Evolutionary conservation across 1,140 invertebrate species (phyloP), one percentile per base, ranked within the genome.

Genomic region (Drosophila serrata): DNA sequence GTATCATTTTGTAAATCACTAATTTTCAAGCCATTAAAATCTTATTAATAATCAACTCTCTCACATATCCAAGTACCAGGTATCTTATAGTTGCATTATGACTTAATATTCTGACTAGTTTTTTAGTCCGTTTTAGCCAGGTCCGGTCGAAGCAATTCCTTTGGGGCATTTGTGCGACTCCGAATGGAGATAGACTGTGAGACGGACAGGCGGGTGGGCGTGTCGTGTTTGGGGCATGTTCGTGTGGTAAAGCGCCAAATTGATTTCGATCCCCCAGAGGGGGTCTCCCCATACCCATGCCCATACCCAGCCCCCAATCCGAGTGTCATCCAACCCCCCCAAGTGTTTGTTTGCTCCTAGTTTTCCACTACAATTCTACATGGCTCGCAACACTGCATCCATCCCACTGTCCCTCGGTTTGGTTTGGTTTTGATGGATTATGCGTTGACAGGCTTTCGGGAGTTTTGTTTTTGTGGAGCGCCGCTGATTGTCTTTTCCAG

Each of bases 241-340:
- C 80, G 86, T 90, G 85, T 88, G 85, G 78, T 85, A 90, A 90
- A 90, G 86, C 85, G 85, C 86, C 81, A 90, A 90, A 90, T 90
- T 90, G 85, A 90, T 90, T 90, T 85, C 81, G 86, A 90, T 90
- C 85, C 78, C 86, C 85, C 86, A 73, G 68, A 68, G 85, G 85
- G 85, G 85, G 55, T 59, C 57, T 61, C 61, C 65, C 33, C 59
- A 43, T 48, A 12, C 22, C 39, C 19, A 48, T 24, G n/a, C 65
- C 33, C 59, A 43, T 48, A 12, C 22, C 39, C 19, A 48, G n/a
- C 24, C 43, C 49, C 58, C 49, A 27, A n/a, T 56, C 48, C 27
- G 62, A 43, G 24, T n/a, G 29, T 15, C 39, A 39, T 40, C 48
- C 48, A 68, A 24, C 22, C 42, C 35, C 58, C 43, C 43, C 60